Conservation (phyloP, 1,140 invertebrate genomes). For the Eueides isabella region DNA sequence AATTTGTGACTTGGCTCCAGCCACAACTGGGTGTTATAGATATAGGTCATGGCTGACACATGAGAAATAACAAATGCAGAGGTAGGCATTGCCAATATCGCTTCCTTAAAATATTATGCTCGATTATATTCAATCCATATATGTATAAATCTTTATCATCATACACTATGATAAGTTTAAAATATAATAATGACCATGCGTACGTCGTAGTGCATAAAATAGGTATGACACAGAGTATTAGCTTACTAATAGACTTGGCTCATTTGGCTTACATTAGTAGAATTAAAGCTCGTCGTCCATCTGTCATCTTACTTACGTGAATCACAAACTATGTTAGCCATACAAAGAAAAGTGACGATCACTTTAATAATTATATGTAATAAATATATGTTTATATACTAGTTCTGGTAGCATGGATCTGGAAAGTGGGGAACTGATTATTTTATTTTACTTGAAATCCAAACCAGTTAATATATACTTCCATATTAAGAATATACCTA, state of each 20-base stretch:
- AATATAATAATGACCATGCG: neutral
- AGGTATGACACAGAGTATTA: neutral
- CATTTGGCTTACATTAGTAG: neutral
- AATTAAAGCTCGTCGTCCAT: neutral
- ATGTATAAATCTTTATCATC: neutral
- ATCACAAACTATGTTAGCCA: neutral
- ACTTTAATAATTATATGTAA: neutral
- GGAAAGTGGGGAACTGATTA: no score
- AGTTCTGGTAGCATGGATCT: no score
- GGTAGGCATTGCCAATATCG: slow-evolving; percentile 34
- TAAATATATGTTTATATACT: neutral
- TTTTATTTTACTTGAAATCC: no score
- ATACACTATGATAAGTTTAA: neutral
- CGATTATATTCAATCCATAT: neutral
- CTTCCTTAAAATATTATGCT: slow-evolving; percentile 30
- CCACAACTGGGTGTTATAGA: slow-evolving; percentile 32
- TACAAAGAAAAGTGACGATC: neutral
- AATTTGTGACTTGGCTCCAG: slow-evolving; percentile 12
- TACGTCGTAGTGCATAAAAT: neutral
- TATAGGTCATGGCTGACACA: slow-evolving; percentile 41
- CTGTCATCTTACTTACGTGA: neutral
- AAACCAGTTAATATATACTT: no score
- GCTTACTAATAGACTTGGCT: slow-evolving; percentile 7
- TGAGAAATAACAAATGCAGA: slow-evolving; percentile 29
- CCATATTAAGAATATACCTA: no score